Base-by-base conservation (phyloP, 2,113 vertebrate genomes). In the Dryoscopus gambensis region DNA sequence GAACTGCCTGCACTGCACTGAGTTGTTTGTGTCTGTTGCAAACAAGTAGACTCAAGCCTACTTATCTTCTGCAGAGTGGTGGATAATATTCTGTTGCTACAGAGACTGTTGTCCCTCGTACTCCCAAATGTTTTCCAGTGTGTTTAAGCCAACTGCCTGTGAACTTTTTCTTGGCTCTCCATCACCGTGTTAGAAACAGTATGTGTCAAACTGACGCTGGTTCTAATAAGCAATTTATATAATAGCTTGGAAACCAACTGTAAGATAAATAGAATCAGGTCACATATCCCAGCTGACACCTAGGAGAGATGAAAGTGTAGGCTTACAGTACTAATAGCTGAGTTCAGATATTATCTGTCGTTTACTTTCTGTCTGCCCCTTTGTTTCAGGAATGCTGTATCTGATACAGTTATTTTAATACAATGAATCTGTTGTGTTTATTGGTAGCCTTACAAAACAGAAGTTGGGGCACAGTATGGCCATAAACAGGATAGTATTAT, bases 391-490 rank as follows among this genome's bases (percentile, higher is more conserved):
- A 87, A 39, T 74, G 25, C 40, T 64, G 92, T 46, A 37, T 84
- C 75, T 76, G 33, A 28, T 89, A 46, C 16, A 53, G 62, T 76
- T 93, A 64, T 86, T 94, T 94, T 92, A 86, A 70, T 91, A 44
- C 25, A 57, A 42, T 31, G 40, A 77, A 86, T 42, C 57, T 70
- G 71, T 91, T 96, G 30, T 5, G 18, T 65, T 86, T 95, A 82
- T 92, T 84, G 75, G 55, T 93, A 90, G 50, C 57, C 27, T 86
- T 91, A 25, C 91, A 67, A 96, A 94, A 62, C 42, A 74, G 65
- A 71, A 84, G 23, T 78, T 79, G 60, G 60, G 84, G 57, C 35
- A 79, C 57, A 57, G 28, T 55, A 15, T 47, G 47, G 39, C 2
- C 4, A 42, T 94, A 92, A 96, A 73, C 31, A 71, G 53, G 24